These are phyloP conservation scores for Tricholaema leucomelas DNA, from an alignment of 2,113 vertebrate genomes.

Conservation along the genomic window DNA sequence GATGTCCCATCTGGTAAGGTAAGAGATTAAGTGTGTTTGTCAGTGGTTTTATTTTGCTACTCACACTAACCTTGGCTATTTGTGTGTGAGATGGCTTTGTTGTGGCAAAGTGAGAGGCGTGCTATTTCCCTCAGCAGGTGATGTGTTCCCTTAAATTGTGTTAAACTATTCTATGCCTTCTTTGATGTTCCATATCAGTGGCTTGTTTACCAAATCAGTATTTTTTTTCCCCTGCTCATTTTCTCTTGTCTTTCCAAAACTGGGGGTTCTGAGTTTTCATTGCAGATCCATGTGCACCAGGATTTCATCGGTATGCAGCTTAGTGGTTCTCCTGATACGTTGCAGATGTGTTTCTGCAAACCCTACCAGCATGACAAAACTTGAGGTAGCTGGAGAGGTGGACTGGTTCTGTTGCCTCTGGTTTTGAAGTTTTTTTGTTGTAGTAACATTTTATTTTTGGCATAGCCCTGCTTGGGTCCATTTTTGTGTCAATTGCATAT, in stretches of 20 bases:
- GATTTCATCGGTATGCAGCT: not conserved
- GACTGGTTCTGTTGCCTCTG: not conserved
- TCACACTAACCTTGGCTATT: not conserved
- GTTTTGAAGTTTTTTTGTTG: not conserved
- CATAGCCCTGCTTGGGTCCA: not conserved
- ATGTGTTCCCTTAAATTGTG: not conserved
- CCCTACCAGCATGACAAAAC: not conserved
- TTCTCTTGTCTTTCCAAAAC: not conserved
- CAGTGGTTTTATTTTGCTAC: not conserved
- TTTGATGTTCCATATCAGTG: not conserved
- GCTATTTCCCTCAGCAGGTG: not conserved
- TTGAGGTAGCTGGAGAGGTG: not conserved
- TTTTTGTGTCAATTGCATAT: not conserved
- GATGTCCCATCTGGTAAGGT: not conserved
- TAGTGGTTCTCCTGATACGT: no score
- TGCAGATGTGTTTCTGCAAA: not conserved
- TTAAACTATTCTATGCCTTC: not conserved
- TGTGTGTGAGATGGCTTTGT: not conserved
- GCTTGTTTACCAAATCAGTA: not conserved
- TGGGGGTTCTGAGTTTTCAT: not conserved
- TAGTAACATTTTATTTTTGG: not conserved
- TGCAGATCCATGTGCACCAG: not conserved
- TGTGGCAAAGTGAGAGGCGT: not conserved
- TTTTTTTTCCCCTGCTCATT: not conserved
- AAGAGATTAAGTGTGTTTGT: not conserved